Conservation (phyloP, 2,113 vertebrate species). For the Bambusicola thoracicus region DNA sequence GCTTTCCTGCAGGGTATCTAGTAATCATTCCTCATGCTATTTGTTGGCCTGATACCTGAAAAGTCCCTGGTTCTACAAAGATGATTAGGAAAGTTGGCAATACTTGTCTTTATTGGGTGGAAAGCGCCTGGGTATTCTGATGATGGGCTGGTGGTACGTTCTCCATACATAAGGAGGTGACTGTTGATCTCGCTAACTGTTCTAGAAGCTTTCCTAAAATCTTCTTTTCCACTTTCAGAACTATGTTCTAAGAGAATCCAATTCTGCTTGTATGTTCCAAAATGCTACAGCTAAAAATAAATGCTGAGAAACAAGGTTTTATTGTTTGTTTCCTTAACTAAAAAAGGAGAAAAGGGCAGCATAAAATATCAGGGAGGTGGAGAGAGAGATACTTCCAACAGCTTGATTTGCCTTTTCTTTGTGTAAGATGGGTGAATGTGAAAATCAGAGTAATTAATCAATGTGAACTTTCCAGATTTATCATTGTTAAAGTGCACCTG, state of each 20-base stretch:
- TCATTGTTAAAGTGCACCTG: constrained; percentile 58
- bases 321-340: neutral
- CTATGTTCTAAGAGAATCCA: neutral
- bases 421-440: neutral
- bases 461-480: constrained; percentile 46
- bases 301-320: neutral
- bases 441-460: constrained; percentile 68
- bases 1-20: neutral
- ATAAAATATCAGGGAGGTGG: neutral
- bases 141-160: neutral
- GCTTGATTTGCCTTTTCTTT: neutral
- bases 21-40: neutral
- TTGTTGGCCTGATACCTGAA: neutral
- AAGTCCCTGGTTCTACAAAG: neutral
- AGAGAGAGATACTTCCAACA: neutral
- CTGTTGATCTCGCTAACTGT: neutral
- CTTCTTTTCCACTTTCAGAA: neutral
- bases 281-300: constrained; percentile 7
- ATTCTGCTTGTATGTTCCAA: neutral
- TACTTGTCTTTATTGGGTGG: neutral
- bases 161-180: neutral
- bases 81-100: neutral
- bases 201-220: constrained; percentile 10
- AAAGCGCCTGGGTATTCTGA: neutral
- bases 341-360: neutral